phyloP scores from a whole-genome alignment of 30 jellyfish, hydroid and myxozoan genomes.

The Aurelia aurita complex sp. Pacific region DNA sequence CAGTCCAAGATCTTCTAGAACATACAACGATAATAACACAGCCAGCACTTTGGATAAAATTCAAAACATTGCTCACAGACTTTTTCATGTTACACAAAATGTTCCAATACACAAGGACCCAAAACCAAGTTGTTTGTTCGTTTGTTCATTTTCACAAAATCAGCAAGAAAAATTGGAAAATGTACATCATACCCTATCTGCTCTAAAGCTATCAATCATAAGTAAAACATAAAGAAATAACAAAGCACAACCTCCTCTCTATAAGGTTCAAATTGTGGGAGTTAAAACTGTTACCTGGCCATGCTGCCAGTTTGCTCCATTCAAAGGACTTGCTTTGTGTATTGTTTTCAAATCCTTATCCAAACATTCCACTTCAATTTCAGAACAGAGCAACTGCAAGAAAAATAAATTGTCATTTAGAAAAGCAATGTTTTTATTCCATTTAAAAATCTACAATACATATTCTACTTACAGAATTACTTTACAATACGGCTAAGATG shows the following conservation, averaged over 20 bases:
- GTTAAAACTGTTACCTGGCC: conserved; percentile 2
- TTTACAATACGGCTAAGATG: too few species aligned
- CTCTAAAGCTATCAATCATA: not conserved
- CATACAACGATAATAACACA: too few species aligned
- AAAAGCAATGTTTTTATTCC: too few species aligned
- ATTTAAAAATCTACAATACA: too few species aligned
- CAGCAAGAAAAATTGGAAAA: not conserved
- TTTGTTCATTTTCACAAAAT: not conserved
- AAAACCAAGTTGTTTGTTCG: not conserved
- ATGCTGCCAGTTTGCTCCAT: conserved; percentile 3
- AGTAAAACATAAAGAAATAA: not conserved
- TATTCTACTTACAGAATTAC: too few species aligned
- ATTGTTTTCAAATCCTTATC: too few species aligned
- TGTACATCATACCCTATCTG: not conserved
- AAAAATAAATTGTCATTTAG: too few species aligned
- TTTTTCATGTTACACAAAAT: not conserved
- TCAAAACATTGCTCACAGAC: not conserved
- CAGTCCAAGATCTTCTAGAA: too few species aligned
- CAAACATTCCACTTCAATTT: too few species aligned
- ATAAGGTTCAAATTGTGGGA: conserved; percentile 5
- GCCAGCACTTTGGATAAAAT: too few species aligned
- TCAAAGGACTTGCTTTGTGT: not conserved
- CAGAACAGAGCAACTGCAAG: too few species aligned
- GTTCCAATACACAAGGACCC: conserved; percentile 3
- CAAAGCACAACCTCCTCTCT: not conserved